Base-by-base conservation (phyloP, 2,113 vertebrate genomes). In the Onychostruthus taczanowskii region DNA sequence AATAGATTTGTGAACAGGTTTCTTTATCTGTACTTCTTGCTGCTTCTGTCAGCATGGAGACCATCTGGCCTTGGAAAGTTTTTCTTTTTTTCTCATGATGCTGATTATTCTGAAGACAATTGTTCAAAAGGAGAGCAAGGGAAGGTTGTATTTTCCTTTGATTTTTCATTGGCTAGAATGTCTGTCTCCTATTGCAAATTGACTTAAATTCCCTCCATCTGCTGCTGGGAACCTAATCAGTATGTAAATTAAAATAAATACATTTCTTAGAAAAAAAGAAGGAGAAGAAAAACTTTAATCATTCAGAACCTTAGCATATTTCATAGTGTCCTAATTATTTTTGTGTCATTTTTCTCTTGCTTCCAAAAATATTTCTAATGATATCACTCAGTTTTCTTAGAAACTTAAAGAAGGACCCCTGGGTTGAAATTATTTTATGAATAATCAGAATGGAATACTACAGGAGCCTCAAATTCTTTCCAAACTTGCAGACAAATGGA, bases 231-330 rank as follows among this genome's bases (percentile, higher is more conserved):
- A 96, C 35, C 56, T 95, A 94, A 97, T 98, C 50, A 94, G 96
- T 97, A 96, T 96, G 93, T 95, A 98, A 97, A 97, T 97, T 93
- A 87, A 96, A 97, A 97, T 97, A 97, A 97, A 97, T 92, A 95
- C 10, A 91, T 96, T 96, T 97, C 27, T 95, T 85, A 47, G 35
- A 13, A 18, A 69, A 73, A 78, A 74, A 11, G 33, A 55, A 5
- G 3, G 19, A 28, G 20, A 28, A 19, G 17, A 69, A 41, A 76
- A 74, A 24, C 2, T 84, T 96, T 88, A 93, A 96, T 84, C 49
- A 70, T 30, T 77, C 44, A 77, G 75, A 95, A 91, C 18, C 16
- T 93, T 81, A 61, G 9, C 31, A 92, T 91, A 91, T 97, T 96
- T 96, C 15, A 2, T 78, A 91, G 17, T 77, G 16, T 73, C 58